Base-by-base conservation (phyloP, 2,888 invertebrate genomes). In the Lasioglossum malachurum region DNA sequence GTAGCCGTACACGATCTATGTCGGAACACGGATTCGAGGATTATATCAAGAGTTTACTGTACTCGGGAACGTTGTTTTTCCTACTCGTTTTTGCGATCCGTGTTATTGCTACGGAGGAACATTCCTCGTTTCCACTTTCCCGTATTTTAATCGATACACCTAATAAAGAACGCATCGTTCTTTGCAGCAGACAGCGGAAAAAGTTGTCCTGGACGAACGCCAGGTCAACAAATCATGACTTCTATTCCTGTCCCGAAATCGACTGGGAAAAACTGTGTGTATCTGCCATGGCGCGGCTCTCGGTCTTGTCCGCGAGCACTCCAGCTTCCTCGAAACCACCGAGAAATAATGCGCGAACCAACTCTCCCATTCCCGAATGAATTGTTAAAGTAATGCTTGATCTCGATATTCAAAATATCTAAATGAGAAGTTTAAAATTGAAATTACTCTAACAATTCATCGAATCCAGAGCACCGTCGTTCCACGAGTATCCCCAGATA, bases 151-250 rank as follows among this genome's bases (percentile, higher is more conserved):
- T 80, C 69, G 69, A 53, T 35, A 31, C 44, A 27, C 7, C 12
- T 23, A 23, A 76, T 53, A 71, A 76, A 35, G 76, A 35, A 35
- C 41, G 41, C 23, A 10, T 16, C 69, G 53, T 76, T 72, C 57
- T 79, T 71, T 71, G 78, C 38, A 19, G 4, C 31, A 44, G 74
- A 46, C 67, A 38, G 46, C 41, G n/a, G 49, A 78, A 81, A 81
- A 44, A 41, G 78, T 75, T 35, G 60, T 44, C 53, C 57, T 81
- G 81, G 79, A 81, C 14, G 31, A n/a, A 44, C 19, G 81, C 81
- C 81, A 81, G 46, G 60, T 44, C 44, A 46, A 78, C 71, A 81
- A 81, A 71, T 81, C 81, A 78, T 57, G 38, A 57, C 10, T 72
- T 38, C 44, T 78, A 78, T 78, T 72, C 71, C 71, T 71, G 44